Conservation (phyloP, 2,888 invertebrate species). For the Pandemis cinnamomeana region DNA sequence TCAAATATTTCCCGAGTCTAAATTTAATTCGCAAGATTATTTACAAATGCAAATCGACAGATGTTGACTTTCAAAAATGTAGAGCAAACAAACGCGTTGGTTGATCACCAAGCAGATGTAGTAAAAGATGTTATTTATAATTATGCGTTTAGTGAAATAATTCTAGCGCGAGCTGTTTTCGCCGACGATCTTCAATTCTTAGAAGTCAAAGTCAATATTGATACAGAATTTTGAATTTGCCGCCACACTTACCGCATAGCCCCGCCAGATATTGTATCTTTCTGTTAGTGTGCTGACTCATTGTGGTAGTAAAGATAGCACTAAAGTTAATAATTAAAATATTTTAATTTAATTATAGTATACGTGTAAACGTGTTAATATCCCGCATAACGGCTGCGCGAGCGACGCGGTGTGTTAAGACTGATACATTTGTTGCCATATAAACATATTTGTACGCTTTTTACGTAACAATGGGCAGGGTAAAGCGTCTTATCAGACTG, state of each 20-base stretch:
- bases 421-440: conserved; percentile 18
- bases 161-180: neutral
- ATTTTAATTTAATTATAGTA: conserved; percentile 22
- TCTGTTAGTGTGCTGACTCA: conserved; percentile 57
- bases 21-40: neutral
- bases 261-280: conserved; percentile 78
- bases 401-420: conserved; percentile 9
- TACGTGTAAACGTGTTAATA: conserved; percentile 1
- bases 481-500: conserved; percentile 10
- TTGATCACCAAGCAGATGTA: neutral
- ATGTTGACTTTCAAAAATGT: neutral
- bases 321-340: neutral
- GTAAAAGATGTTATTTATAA: conserved; percentile 5
- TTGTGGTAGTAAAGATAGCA: conserved; percentile 38
- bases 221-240: conserved; percentile 49
- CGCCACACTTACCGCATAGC: conserved; percentile 70
- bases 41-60: neutral
- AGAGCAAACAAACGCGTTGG: neutral
- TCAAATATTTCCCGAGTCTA: neutral
- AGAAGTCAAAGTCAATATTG: conserved; percentile 17
- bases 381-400: conserved; percentile 20
- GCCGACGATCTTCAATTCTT: neutral
- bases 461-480: conserved; percentile 9
- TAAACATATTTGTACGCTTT: neutral
- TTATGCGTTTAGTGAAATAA: neutral